Percentiles rank a stretch among this genome's conserved stretches.
Conservation (phyloP, 2,113 vertebrate species). For the Serilophus lunatus region DNA sequence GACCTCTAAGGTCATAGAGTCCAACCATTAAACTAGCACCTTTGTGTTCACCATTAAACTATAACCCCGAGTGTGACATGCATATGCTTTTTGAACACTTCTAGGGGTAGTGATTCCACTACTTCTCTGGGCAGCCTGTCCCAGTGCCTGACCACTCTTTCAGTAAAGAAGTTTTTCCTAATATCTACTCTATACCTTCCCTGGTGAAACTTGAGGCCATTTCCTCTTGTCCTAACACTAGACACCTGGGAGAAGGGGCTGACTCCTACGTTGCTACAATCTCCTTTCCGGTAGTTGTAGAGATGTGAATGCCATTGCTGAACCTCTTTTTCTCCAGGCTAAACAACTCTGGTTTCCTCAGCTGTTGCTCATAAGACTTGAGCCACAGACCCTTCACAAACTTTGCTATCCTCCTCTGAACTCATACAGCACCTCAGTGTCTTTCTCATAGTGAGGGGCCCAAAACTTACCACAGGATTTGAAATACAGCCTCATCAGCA, state of each 20-base stretch:
- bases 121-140: not conserved
- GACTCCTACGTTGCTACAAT: not conserved
- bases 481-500: not conserved
- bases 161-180: not conserved
- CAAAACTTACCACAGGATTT: not conserved
- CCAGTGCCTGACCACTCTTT: not conserved
- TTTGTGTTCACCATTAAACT: not conserved
- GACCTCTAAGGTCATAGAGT: not conserved
- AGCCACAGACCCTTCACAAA: fast-evolving
- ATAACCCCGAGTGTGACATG: too few relatives aligned
- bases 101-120: not conserved
- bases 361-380: not conserved
- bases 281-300: not conserved
- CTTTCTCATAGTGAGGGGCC: not conserved
- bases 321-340: not conserved
- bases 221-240: not conserved
- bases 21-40: not conserved
- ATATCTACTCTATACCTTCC: not conserved
- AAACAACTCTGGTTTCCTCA: not conserved
- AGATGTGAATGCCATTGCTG: not conserved
- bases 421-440: fast-evolving
- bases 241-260: not conserved
- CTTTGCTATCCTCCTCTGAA: too few relatives aligned
- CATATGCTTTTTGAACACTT: not conserved
- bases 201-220: not conserved